A percentile compares a stretch with the other conserved stretches of the same genome.
phyloP scores from a whole-genome alignment of 2,888 invertebrate genomes.

The Caradrina clavipalpis region DNA sequence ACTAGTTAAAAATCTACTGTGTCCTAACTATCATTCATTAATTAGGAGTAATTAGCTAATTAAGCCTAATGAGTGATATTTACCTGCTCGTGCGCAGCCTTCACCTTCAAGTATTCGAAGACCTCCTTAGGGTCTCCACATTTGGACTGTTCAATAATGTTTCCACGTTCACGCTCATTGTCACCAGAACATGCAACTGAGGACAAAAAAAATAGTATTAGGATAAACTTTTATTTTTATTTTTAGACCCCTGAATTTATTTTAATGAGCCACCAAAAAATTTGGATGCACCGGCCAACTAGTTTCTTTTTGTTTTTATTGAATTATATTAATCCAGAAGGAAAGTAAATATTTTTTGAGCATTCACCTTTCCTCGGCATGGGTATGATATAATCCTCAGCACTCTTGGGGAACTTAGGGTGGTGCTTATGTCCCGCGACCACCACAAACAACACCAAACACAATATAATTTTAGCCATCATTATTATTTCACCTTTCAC shows the following conservation, averaged over 20 bases:
- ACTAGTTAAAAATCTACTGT: slow-evolving; percentile 6
- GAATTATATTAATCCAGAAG: not conserved
- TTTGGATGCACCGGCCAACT: not conserved
- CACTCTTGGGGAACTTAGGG: slow-evolving; percentile 79
- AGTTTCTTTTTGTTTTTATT: not conserved
- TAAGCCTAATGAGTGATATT: slow-evolving; percentile 38
- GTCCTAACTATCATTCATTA: not conserved
- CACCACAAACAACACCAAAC: slow-evolving; percentile 77
- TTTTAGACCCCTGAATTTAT: not conserved
- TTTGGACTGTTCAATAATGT: slow-evolving; percentile 81
- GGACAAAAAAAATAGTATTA: slow-evolving; percentile 59
- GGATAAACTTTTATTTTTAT: not conserved
- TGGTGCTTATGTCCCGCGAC: slow-evolving; percentile 77
- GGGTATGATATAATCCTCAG: slow-evolving; percentile 67
- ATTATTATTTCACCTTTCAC: slow-evolving; percentile 61
- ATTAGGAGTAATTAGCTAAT: slow-evolving; percentile 3
- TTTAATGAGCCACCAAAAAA: not conserved
- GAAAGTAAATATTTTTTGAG: slow-evolving; percentile 2
- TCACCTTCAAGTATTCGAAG: slow-evolving; percentile 79
- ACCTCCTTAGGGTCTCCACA: slow-evolving; percentile 86
- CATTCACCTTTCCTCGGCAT: slow-evolving; percentile 80
- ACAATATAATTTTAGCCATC: slow-evolving; percentile 80
- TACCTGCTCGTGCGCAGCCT: slow-evolving; percentile 83
- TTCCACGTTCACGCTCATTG: slow-evolving; percentile 74
- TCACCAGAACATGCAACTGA: slow-evolving; percentile 80